Percentiles rank a stretch among this genome's conserved stretches.
These are phyloP conservation scores for Lapara coniferarum DNA, from an alignment of 2,888 invertebrate species.

Conservation along the genomic window DNA sequence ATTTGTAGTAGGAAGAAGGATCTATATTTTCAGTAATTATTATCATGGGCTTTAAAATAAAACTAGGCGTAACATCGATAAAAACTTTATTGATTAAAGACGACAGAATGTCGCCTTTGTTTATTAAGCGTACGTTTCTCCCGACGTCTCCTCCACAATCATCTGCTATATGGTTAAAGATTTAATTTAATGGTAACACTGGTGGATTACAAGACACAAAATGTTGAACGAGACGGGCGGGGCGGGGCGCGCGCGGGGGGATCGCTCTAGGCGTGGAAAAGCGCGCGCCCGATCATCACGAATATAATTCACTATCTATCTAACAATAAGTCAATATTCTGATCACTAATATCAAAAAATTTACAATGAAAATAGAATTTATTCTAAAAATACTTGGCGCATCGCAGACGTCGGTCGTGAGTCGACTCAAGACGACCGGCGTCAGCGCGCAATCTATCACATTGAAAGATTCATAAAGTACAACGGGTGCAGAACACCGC, in stretches of 20 bases:
- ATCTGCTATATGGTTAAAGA: slow-evolving; percentile 70
- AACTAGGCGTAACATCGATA: slow-evolving; percentile 77
- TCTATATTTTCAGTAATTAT: no score
- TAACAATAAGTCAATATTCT: slow-evolving; percentile 78
- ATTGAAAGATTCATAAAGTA: slow-evolving; percentile 81
- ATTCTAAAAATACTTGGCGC: slow-evolving; percentile 80
- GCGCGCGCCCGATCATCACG: slow-evolving; percentile 71
- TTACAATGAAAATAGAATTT: slow-evolving; percentile 83
- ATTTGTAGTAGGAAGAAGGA: no score
- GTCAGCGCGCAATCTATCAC: slow-evolving; percentile 77
- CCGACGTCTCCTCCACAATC: slow-evolving; percentile 69
- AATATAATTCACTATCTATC: slow-evolving; percentile 82
- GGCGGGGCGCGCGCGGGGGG: slow-evolving; percentile 66
- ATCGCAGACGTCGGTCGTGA: slow-evolving; percentile 72
- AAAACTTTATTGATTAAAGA: slow-evolving; percentile 81
- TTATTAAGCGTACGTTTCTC: slow-evolving; percentile 82
- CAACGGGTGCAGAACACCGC: slow-evolving; percentile 52
- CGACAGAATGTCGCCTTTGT: slow-evolving; percentile 70
- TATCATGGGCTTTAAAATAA: slow-evolving; percentile 45
- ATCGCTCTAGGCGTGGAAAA: slow-evolving; percentile 65
- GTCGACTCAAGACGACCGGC: slow-evolving; percentile 74
- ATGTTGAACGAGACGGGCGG: slow-evolving; percentile 71
- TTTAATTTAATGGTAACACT: slow-evolving; percentile 74
- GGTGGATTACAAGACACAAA: slow-evolving; percentile 79
- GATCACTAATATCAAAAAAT: slow-evolving; percentile 80